Evolutionary conservation across 35 echinoderm and acorn worm genomes (phyloP).

Genomic region (Ptychodera flava): DNA sequence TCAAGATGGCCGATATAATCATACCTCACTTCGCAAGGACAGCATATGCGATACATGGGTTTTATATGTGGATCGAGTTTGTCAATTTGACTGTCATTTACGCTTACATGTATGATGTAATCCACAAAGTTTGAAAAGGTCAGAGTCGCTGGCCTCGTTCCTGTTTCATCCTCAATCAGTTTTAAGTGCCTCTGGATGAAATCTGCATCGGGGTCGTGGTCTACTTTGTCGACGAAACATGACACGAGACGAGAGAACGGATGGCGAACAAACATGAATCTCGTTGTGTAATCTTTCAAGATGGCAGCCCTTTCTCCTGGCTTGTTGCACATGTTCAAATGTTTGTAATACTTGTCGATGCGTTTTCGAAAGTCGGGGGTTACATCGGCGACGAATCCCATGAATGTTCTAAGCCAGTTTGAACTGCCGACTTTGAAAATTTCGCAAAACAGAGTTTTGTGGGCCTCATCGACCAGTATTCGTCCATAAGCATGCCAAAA

Average conservation of each 20-base stretch:
- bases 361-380: neutral
- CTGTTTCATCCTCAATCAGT: neutral
- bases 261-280: neutral
- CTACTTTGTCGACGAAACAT: neutral
- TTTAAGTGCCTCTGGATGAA: neutral
- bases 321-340: neutral
- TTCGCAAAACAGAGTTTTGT: neutral
- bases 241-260: neutral
- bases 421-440: neutral
- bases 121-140: neutral
- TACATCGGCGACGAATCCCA: neutral
- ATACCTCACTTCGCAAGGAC: neutral
- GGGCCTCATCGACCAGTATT: neutral
- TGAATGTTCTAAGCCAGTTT: neutral
- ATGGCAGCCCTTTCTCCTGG: neutral
- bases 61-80: neutral
- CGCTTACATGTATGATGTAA: neutral
- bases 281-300: neutral
- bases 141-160: neutral
- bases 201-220: neutral
- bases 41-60: neutral
- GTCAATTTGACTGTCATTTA: neutral
- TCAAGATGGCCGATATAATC: neutral
- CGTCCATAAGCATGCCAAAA: neutral
- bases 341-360: neutral